Base-by-base conservation (phyloP, 2,888 invertebrate species). In the Hanleya hanleyi region DNA sequence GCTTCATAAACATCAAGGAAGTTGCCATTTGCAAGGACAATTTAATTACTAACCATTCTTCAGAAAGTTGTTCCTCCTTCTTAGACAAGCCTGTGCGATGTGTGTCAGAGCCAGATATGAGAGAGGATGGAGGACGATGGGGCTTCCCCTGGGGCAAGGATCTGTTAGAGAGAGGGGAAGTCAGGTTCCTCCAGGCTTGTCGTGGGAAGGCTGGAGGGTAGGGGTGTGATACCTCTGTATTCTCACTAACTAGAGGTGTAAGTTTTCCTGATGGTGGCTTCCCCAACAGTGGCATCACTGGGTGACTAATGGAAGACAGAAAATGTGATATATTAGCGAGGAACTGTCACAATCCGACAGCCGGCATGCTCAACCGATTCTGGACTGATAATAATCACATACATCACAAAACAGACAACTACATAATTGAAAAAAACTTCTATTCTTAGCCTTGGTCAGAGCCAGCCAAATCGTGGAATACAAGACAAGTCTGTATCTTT, bases 11-110 rank as follows among this genome's bases (percentile, higher is more conserved):
- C n/a, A n/a, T n/a, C n/a, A n/a, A n/a, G n/a, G n/a, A n/a, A n/a
- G n/a, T n/a, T n/a, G n/a, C n/a, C n/a, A n/a, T n/a, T n/a, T n/a
- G n/a, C n/a, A n/a, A n/a, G n/a, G n/a, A n/a, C n/a, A n/a, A 33
- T 41, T 15, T 26, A 22, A 7, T 12, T 33, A 72, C 76, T 75
- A 69, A 88, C 87, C 87, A 87, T 70, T 88, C 87, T 69, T 88
- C 84, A 5, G 86, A 79, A 33, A 88, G 47, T 69, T 81, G 77
- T 67, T 87, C 87, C 71, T 86, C 86, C 67, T 85, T 85, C 66
- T 76, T 83, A 0, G 86, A 84, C 41, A 77, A 51, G 12, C 68
- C 79, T 12, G 86, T 81, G 35, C 82, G 78, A 36, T 49, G 65
- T 36, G 69, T 70, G 35, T 78, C 78, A 7, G 83, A 83, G 32